phyloP scores from a whole-genome alignment of 2,113 vertebrate species.

The Tachuris rubrigastra region DNA sequence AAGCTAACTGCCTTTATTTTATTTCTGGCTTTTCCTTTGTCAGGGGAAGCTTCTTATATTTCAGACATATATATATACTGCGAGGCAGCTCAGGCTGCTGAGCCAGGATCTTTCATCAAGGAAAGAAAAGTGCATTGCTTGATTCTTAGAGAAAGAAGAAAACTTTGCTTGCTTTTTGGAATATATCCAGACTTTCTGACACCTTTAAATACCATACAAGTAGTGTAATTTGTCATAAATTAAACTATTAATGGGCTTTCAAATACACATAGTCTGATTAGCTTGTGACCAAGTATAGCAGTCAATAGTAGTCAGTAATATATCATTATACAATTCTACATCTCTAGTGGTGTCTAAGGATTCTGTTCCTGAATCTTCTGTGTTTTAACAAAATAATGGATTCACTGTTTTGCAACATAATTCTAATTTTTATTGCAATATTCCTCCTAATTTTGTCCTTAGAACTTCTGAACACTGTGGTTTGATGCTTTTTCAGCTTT shows the following conservation, averaged over 20 bases:
- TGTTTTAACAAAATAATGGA: not conserved
- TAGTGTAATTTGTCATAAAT: conserved; percentile 38
- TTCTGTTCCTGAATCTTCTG: conserved; percentile 2
- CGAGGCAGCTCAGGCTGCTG: not conserved
- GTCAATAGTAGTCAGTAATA: conserved; percentile 23
- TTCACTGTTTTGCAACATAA: conserved; percentile 8
- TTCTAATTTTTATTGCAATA: conserved; percentile 7
- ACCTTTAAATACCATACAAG: conserved; percentile 47
- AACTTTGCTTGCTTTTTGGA: conserved; percentile 45
- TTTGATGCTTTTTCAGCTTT: not conserved
- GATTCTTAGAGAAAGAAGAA: conserved; percentile 51
- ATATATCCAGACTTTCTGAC: conserved; percentile 47
- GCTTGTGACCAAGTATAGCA: not conserved
- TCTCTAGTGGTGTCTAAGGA: not conserved
- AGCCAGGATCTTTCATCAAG: conserved; percentile 59
- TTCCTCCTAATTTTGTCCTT: not conserved
- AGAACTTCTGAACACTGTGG: not conserved
- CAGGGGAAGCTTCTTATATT: conserved; percentile 41
- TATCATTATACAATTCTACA: not conserved
- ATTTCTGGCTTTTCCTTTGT: conserved; percentile 49
- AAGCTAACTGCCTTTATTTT: conserved; percentile 24
- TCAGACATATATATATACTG: conserved; percentile 42
- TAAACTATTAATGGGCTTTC: conserved; percentile 39
- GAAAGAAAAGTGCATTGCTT: conserved; percentile 31
- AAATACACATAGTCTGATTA: conserved; percentile 42